Percentiles rank a stretch among this genome's conserved stretches.
Conservation (phyloP, 2,888 invertebrate genomes). For the Plagodis pulveraria region DNA sequence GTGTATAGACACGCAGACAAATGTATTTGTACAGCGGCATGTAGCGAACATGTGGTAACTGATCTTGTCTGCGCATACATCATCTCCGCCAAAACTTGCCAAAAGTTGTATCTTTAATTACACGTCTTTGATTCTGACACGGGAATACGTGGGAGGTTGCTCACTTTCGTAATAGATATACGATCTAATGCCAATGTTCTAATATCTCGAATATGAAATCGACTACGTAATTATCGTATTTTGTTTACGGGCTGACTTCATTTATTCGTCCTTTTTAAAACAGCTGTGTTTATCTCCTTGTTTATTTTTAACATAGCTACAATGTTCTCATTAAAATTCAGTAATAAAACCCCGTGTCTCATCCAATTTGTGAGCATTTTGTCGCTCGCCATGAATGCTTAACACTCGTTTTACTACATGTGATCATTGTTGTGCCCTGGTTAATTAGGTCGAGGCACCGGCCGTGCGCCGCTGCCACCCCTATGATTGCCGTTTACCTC, state of each 20-base stretch:
- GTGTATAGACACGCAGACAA: slow-evolving; percentile 36
- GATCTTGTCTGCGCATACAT: slow-evolving; percentile 56
- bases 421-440: slow-evolving; percentile 34
- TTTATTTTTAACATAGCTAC: slow-evolving; percentile 26
- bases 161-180: slow-evolving; percentile 40
- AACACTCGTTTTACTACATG: slow-evolving; percentile 37
- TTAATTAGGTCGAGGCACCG: slow-evolving; percentile 40
- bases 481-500: slow-evolving; percentile 30
- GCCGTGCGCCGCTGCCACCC: slow-evolving; percentile 20
- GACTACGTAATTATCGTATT: slow-evolving; percentile 23
- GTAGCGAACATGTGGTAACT: slow-evolving; percentile 53
- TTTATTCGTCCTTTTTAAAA: slow-evolving; percentile 16
- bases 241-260: slow-evolving; percentile 19
- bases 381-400: slow-evolving; percentile 39
- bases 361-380: slow-evolving; percentile 42
- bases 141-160: slow-evolving; percentile 35
- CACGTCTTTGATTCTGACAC: slow-evolving; percentile 50
- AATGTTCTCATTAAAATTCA: slow-evolving; percentile 27
- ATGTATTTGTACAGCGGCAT: slow-evolving; percentile 32
- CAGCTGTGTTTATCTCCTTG: slow-evolving; percentile 19
- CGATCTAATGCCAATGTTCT: slow-evolving; percentile 35
- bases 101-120: slow-evolving; percentile 50
- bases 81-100: slow-evolving; percentile 59
- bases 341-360: slow-evolving; percentile 31
- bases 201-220: slow-evolving; percentile 25